Evolutionary conservation across 2,113 vertebrate species (phyloP), one percentile per base, ranked within the genome.

Genomic region (Leucopternis melanops): DNA sequence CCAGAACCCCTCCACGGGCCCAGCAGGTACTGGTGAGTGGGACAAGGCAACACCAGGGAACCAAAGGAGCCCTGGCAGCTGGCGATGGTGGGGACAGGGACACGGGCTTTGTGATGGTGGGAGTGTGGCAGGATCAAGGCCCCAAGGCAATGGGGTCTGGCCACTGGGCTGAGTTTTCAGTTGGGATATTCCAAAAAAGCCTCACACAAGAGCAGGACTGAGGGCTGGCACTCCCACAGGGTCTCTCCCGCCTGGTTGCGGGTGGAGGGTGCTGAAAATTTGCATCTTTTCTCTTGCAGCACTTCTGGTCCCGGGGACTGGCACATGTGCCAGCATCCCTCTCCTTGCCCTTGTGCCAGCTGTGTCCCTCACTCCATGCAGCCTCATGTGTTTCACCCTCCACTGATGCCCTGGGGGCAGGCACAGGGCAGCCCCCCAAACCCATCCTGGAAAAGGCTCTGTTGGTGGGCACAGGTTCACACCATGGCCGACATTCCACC

Each of bases 131-230:
- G 66, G 50, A 38, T 58, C 58, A 34, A 44, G 81, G 32, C 26
- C 2, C 15, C 38, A 23, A 3, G 38, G 62, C 22, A 45, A 14
- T 0, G 3, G 6, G 10, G 6, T 25, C 32, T 47, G 40, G 21
- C 63, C 17, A 65, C 59, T 34, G 38, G 42, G 21, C 31, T 49
- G n/a, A 13, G 16, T 21, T 90, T 84, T 62, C 49, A 18, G 34
- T 13, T 45, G 45, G 11, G 38, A 40, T 73, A 38, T 73, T 66
- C 59, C 23, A 20, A 66, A 71, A 72, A 72, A 66, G 38, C 27
- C 38, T 66, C 34, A 54, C 20, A 22, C 1, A 4, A 22, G 75
- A 59, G 61, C 34, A 42, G 29, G 66, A 8, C 49, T 27, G 57
- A 19, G 66, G 40, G 38, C 25, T 49, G 59, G 61, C 38, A 14